Conservation (phyloP, 2,888 invertebrate genomes). For the Nematopogon swammerdamellus region DNA sequence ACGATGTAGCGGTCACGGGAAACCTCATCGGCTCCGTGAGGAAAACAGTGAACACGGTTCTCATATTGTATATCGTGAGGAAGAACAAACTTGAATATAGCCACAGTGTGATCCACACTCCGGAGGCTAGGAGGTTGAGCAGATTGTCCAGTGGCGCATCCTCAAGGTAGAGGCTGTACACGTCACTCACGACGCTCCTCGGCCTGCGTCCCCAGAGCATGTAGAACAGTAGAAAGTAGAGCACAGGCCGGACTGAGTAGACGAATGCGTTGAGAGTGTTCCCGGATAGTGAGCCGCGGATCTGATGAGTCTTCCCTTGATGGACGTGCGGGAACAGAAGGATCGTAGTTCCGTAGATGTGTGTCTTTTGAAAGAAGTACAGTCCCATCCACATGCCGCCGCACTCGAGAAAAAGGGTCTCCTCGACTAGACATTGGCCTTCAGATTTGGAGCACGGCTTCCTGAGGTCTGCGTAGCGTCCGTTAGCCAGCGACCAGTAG, state of each 20-base stretch:
- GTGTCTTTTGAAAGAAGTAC: conserved; percentile 54
- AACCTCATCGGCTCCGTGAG: conserved; percentile 69
- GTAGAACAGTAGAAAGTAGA: conserved; percentile 61
- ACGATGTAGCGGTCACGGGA: conserved; percentile 50
- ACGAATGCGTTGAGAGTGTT: conserved; percentile 58
- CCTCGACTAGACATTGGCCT: conserved; percentile 62
- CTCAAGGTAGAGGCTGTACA: conserved; percentile 53
- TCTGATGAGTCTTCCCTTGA: conserved; percentile 64
- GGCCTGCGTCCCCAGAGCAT: conserved; percentile 58
- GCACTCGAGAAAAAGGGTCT: conserved; percentile 63
- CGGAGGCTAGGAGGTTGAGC: conserved; percentile 37
- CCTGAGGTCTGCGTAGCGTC: conserved; percentile 51
- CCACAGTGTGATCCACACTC: conserved; percentile 64
- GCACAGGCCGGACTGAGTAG: conserved; percentile 59
- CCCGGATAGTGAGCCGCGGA: conserved; percentile 56
- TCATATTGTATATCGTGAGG: conserved; percentile 68
- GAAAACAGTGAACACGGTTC: conserved; percentile 65
- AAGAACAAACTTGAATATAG: conserved; percentile 66
- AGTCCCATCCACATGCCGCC: conserved; percentile 67
- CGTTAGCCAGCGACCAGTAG: conserved; percentile 63
- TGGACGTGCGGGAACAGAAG: conserved; percentile 69
- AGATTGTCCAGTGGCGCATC: conserved; percentile 47
- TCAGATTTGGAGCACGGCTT: conserved; percentile 39
- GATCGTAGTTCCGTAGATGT: conserved; percentile 49
- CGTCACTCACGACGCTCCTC: conserved; percentile 43